phyloP scores from a whole-genome alignment of 1,140 invertebrate genomes.

The Drosophila ficusphila region DNA sequence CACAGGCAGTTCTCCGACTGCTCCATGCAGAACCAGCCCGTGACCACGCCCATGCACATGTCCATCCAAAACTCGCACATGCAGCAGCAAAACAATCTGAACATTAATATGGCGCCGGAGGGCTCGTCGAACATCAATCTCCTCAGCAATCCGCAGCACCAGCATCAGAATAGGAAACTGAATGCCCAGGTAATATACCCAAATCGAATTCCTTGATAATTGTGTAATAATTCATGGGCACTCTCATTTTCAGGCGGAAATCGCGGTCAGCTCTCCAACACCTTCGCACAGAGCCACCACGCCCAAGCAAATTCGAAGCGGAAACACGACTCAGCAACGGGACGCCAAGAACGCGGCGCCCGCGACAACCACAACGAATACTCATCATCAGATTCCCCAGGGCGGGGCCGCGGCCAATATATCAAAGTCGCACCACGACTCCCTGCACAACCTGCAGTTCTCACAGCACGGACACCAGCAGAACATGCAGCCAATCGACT shows the following conservation, averaged over 20 bases:
- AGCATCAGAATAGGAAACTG: conserved; percentile 70
- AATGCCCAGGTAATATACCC: conserved; percentile 65
- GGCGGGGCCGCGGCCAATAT: conserved; percentile 70
- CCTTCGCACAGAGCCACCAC: conserved; percentile 69
- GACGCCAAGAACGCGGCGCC: conserved; percentile 56
- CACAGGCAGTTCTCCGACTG: conserved; percentile 87
- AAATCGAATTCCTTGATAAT: background rate
- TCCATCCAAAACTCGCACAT: conserved; percentile 83
- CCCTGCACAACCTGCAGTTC: conserved; percentile 72
- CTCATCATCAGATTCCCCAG: conserved; percentile 83
- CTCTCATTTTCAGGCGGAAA: conserved; percentile 48
- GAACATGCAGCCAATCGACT: conserved; percentile 84
- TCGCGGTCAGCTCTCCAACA: conserved; percentile 56
- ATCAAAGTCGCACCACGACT: conserved; percentile 67
- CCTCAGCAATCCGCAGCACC: conserved; percentile 63
- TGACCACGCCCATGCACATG: conserved; percentile 86
- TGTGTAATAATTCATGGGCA: background rate
- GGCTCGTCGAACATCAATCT: conserved; percentile 68
- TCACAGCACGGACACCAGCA: conserved; percentile 84
- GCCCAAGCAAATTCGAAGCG: conserved; percentile 74
- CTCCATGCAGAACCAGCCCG: conserved; percentile 86
- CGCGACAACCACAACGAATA: conserved; percentile 74
- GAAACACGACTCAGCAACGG: conserved; percentile 80
- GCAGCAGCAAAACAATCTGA: conserved; percentile 74
- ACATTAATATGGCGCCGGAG: conserved; percentile 67